Base-by-base conservation (phyloP, 2,888 invertebrate species). In the Deilephila porcellus region DNA sequence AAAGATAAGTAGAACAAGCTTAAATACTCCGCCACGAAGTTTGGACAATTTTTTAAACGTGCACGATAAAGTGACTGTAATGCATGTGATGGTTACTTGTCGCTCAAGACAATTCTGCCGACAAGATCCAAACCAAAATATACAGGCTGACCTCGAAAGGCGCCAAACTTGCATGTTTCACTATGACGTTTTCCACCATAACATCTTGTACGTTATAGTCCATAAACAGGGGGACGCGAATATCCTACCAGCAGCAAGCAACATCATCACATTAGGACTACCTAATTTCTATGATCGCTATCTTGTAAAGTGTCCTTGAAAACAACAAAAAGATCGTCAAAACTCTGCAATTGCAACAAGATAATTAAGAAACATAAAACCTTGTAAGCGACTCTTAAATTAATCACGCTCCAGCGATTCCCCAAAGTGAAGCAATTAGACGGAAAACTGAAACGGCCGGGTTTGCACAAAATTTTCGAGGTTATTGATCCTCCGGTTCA, bases 391-490 rank as follows among this genome's bases (percentile, higher is more conserved):
- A 52, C 45, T 67, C 67, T 67, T 67, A 25, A 67, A 67, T 14
- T 45, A 17, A 67, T 67, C 25, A 67, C 67, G 67, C 25, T 52
- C 52, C 67, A 67, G 14, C 45, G 67, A 67, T 45, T 25, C 52
- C 25, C 25, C 67, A 52, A 67, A 67, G 67, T 67, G 67, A 67
- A 67, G 67, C 67, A 67, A 67, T 67, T 67, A 67, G 67, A 52
- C 67, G 45, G 67, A 67, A 67, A 67, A 67, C 67, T 52, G 64
- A 45, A 64, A 67, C 67, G 67, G 14, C 5, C 17, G 67, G 67
- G 67, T 67, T 67, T 67, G 67, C 67, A 67, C 67, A 67, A 67
- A 67, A 67, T 67, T 67, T 67, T 67, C 45, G 67, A 52, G 67
- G 67, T 67, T 67, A 67, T 67, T 67, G 45, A 67, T 67, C 67